Base-by-base conservation (phyloP, 2,888 invertebrate genomes). In the Sclerodermus sp. region DNA sequence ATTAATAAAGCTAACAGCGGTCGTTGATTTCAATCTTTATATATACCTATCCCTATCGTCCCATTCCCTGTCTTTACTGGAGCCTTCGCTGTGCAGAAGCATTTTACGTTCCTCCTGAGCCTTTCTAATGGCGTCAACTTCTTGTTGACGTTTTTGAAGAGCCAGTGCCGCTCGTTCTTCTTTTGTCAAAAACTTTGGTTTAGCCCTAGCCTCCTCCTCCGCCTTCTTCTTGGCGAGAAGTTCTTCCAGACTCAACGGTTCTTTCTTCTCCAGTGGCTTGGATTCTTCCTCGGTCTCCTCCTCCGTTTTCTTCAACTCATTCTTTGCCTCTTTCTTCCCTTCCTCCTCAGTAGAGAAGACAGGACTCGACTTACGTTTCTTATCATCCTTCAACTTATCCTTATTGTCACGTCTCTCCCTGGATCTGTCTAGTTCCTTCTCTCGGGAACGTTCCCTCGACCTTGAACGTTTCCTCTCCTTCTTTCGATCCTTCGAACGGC, bases 131-230 rank as follows among this genome's bases (percentile, higher is more conserved):
- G 86, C 88, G 32, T 91, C 92, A 0, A 95, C 90, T 79, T 96
- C 91, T 73, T 93, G 91, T 70, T 94, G 91, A 1, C 99, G 84
- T 44, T 91, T 85, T 71, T 91, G 89, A 13, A 99, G 69, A 0
- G 99, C 99, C 68, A 95, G 86, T 0, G 88, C 89, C 0, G 89
- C 93, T 67, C 99, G 84, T 76, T 99, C 94, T 76, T 96, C 96
- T 82, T 97, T 98, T 0, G 95, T 93, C 32, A 99, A 81, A 76
- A 99, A 99, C 29, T 96, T 94, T 0, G 99, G 99, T 82, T 97
- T 98, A 65, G 95, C 93, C 45, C 92, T 85, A 1, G 93, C 95
- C 69, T 91, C 92, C 76, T 97, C 96, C 73, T 96, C 96, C 0
- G 93, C 93, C 73, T 98, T 96, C 74, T 96, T 96, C 79, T 96